Percentiles rank a stretch among this genome's conserved stretches.
Evolutionary conservation across 2,113 vertebrate species (phyloP).

Genomic region (Asarcornis scutulata): DNA sequence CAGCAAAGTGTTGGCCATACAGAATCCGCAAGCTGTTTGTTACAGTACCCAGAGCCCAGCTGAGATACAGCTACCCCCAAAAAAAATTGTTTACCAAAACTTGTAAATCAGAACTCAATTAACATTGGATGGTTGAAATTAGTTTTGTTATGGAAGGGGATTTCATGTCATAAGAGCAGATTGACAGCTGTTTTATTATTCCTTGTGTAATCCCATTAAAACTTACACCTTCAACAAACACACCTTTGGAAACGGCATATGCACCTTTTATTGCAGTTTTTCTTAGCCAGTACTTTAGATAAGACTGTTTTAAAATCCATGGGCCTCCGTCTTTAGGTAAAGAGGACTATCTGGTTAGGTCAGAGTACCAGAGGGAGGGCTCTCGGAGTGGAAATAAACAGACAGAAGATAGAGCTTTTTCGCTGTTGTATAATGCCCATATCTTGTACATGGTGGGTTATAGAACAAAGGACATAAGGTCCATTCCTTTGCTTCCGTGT

Average conservation of each 20-base stretch:
- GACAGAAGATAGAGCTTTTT: not conserved
- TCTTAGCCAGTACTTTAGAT: not conserved
- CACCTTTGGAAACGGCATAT: not conserved
- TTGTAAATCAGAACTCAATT: not conserved
- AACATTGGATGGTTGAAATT: not conserved
- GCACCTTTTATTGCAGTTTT: not conserved
- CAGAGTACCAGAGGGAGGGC: not conserved
- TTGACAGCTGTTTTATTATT: not conserved
- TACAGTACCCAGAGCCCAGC: not conserved
- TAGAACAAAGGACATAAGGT: not conserved
- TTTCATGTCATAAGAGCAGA: accelerated
- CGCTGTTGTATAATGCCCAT: not conserved
- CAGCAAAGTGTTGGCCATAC: not conserved
- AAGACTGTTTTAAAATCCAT: not conserved
- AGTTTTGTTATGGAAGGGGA: not conserved
- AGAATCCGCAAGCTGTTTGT: not conserved
- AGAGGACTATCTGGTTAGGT: not conserved
- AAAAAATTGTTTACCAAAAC: not conserved
- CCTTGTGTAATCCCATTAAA: not conserved
- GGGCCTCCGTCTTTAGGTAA: not conserved
- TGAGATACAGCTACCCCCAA: not conserved
- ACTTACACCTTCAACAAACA: not conserved
- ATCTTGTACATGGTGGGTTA: not conserved
- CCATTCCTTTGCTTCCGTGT: not conserved
- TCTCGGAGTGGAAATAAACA: not conserved